Percentiles rank a stretch among this genome's conserved stretches.
phyloP scores from a whole-genome alignment of 2,888 invertebrate genomes.

The Tachina fera region DNA sequence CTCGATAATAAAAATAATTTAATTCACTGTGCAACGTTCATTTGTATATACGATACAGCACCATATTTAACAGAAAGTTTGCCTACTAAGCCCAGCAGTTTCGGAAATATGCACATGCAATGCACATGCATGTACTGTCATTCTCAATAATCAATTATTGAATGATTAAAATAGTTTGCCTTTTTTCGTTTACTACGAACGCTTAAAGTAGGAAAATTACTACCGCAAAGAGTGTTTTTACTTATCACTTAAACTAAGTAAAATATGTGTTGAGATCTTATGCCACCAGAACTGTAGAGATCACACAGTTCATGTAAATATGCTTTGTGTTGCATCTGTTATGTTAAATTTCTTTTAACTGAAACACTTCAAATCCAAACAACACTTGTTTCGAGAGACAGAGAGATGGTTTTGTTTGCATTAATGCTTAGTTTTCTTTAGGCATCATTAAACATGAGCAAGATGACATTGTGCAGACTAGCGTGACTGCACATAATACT shows the following conservation, averaged over 20 bases:
- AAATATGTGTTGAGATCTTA: background rate
- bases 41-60: constrained; percentile 49
- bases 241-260: background rate
- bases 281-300: constrained; percentile 14
- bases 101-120: background rate
- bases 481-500: constrained; percentile 19
- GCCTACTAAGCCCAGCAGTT: constrained; percentile 12
- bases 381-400: constrained; percentile 25
- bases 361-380: constrained; percentile 50
- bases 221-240: too few relatives aligned
- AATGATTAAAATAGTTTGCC: too few relatives aligned
- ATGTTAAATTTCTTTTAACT: constrained; percentile 22
- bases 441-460: constrained; percentile 66
- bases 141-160: background rate
- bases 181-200: too few relatives aligned
- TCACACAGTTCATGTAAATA: constrained; percentile 1
- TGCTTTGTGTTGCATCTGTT: constrained; percentile 12
- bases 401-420: constrained; percentile 55
- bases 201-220: too few relatives aligned
- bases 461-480: constrained; percentile 53
- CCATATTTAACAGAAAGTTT: constrained; percentile 11
- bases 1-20: background rate
- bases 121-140: background rate
- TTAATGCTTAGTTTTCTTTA: constrained; percentile 67
- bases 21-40: constrained; percentile 15